Evolutionary conservation across 2,888 invertebrate genomes (phyloP).

Genomic region (Andrena minutula): DNA sequence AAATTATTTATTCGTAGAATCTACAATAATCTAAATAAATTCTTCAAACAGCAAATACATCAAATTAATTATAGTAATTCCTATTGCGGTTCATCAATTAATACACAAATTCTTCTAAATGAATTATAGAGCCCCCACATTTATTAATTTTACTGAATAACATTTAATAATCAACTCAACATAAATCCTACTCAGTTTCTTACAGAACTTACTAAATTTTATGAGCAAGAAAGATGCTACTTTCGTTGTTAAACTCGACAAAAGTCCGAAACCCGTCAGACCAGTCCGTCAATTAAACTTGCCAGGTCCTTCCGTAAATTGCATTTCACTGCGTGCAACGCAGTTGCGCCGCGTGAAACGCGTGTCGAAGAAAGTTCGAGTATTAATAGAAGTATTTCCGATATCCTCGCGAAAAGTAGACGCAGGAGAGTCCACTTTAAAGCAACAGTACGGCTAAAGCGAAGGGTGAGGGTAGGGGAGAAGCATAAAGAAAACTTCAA

Average conservation of each 20-base stretch:
- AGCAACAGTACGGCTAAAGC: background rate
- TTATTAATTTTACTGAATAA: no score
- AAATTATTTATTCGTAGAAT: background rate
- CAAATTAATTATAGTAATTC: no score
- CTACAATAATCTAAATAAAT: no score
- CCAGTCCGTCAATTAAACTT: slow-evolving; percentile 10
- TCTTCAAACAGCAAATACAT: no score
- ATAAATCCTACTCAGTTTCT: background rate
- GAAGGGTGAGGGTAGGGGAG: no score
- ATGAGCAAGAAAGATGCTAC: no score
- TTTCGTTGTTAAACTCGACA: background rate
- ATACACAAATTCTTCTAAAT: no score
- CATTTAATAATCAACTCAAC: background rate
- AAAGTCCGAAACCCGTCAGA: background rate
- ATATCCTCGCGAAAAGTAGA: background rate
- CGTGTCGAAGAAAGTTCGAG: background rate
- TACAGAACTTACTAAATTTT: no score
- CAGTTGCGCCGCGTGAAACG: background rate
- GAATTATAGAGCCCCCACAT: no score
- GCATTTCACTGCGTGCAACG: background rate
- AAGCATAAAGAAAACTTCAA: slow-evolving; percentile 21
- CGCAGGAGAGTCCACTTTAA: background rate
- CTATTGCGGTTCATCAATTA: no score
- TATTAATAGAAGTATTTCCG: slow-evolving; percentile 19
- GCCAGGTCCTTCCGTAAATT: background rate